A percentile compares a stretch with the other conserved stretches of the same genome.
Evolutionary conservation across 2,797 vertebrate genomes (phyloP).

Genomic region (Malurus leucopterus): DNA sequence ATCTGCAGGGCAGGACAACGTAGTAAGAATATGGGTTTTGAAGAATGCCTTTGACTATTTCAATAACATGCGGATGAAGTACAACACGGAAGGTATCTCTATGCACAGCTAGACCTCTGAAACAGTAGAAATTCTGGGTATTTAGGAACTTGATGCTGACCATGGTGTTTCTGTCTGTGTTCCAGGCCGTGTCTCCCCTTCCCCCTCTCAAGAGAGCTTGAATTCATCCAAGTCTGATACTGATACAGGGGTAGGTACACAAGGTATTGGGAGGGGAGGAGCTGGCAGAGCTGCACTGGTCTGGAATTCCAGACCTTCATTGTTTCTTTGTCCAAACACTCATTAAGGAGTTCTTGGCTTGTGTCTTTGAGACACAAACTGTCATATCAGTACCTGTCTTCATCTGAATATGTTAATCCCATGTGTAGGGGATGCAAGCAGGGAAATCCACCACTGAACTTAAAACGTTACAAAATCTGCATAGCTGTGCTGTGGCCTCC

Average conservation of each 20-base stretch:
- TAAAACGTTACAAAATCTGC: neutral
- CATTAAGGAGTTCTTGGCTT: neutral
- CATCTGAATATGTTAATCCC: neutral
- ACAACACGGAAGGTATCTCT: constrained; percentile 92
- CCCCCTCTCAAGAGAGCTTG: constrained; percentile 97
- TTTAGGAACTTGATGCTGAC: neutral
- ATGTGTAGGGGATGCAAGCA: neutral
- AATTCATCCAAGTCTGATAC: constrained; percentile 97
- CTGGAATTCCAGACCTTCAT: neutral
- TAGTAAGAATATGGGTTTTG: constrained; percentile 97
- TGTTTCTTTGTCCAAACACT: neutral
- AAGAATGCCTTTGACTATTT: constrained; percentile 98
- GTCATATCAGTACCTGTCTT: neutral
- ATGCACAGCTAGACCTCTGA: neutral
- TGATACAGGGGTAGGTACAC: constrained; percentile 84
- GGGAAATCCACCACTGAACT: neutral
- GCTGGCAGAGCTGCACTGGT: fast-evolving
- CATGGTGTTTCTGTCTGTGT: neutral
- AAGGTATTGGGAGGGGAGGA: neutral
- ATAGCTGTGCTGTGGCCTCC: neutral
- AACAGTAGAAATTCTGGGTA: neutral
- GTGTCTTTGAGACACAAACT: neutral
- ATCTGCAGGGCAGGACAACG: constrained; percentile 93
- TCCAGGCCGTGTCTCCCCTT: constrained; percentile 94
- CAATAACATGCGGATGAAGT: constrained; percentile 98